Evolutionary conservation across 2,888 invertebrate species (phyloP), one percentile per base, ranked within the genome.

Genomic region (Theodoxus fluviatilis): DNA sequence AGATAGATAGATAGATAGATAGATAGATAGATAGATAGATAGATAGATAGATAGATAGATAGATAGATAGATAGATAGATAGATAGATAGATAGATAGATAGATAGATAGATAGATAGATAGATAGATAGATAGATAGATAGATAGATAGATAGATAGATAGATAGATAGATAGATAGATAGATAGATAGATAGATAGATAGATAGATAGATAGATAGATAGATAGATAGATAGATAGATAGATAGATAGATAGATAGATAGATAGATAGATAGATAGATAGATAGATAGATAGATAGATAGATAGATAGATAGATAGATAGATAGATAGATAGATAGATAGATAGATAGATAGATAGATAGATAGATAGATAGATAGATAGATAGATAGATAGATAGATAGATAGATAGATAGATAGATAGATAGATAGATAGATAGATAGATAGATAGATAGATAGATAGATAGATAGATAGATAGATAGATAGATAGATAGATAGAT

Each of bases 1-100:
- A 68, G 57, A 68, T 37, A 68, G 68, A 68, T 28, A 68, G 40
- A 68, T 38, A 68, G 68, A 68, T 57, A 68, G 68, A 68, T 38
- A 59, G 59, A 68, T 38, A 59, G 59, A 68, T 57, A 59, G 68
- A 59, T 57, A 43, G 68, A 43, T 40, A 43, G n/a, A n/a, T n/a
- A 43, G 59, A 22, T 38, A 61, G 49, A 40, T 38, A 68, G 68
- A 38, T 35, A 68, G 57, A 68, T 37, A 68, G 68, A 68, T 28
- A 68, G 40, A 68, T 38, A 68, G 68, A 68, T 57, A 68, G 68
- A 68, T 38, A 59, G 59, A 68, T 38, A 59, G 59, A 68, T 57
- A 59, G 68, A 59, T 57, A 43, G 68, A 43, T 40, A 43, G n/a
- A n/a, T n/a, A 43, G 59, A 22, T 38, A 61, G 49, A 40, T 38